A percentile compares a stretch with the other conserved stretches of the same genome.
Evolutionary conservation across 2,888 invertebrate species (phyloP).

Genomic region (Drosophila borborema): DNA sequence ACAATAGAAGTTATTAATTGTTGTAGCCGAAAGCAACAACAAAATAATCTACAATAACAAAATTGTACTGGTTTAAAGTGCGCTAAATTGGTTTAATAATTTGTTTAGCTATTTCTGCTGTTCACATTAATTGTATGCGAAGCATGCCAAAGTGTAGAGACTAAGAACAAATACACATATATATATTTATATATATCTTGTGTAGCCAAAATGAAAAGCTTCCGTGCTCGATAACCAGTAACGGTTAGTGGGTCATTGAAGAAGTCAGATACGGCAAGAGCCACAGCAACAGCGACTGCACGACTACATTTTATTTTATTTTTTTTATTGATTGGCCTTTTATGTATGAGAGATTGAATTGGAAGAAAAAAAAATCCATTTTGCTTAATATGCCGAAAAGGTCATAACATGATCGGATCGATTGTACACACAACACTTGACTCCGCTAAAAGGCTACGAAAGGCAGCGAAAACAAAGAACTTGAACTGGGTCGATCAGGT

Average conservation of each 20-base stretch:
- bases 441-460: constrained; percentile 20
- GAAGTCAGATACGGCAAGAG: constrained; percentile 28
- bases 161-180: background rate
- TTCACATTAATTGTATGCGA: constrained; percentile 9
- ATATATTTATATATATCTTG: background rate
- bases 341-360: constrained; percentile 41
- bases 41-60: constrained; percentile 1
- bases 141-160: constrained; percentile 19
- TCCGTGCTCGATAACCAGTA: constrained; percentile 33
- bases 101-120: constrained; percentile 15
- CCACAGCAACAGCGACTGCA: constrained; percentile 29
- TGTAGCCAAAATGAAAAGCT: constrained; percentile 14
- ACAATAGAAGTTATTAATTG: constrained; percentile 61
- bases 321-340: constrained; percentile 43
- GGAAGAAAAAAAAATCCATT: constrained; percentile 33
- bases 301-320: constrained; percentile 33
- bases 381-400: constrained; percentile 52
- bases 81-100: constrained; percentile 39
- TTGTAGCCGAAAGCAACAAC: constrained; percentile 18
- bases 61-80: constrained; percentile 26
- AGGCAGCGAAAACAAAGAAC: background rate
- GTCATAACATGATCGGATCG: constrained; percentile 40
- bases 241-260: constrained; percentile 67
- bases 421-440: constrained; percentile 42
- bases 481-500: constrained; percentile 35